Evolutionary conservation across 1,140 invertebrate species (phyloP).

Genomic region (Zaprionus africanus): DNA sequence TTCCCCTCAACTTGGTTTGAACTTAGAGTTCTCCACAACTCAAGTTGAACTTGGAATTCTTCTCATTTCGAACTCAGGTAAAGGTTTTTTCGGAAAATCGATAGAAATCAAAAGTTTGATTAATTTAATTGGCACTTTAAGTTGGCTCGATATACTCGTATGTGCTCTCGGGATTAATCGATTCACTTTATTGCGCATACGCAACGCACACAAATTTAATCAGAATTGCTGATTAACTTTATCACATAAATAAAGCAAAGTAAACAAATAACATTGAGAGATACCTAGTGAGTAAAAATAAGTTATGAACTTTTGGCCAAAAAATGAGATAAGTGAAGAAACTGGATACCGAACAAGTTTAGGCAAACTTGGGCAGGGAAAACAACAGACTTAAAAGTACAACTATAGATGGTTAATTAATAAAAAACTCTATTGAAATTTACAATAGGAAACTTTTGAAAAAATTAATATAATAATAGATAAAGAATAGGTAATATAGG

Average conservation of each 20-base stretch:
- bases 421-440: neutral
- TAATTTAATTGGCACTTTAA: constrained; percentile 33
- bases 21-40: constrained; percentile 28
- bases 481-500: neutral
- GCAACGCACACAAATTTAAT: constrained; percentile 10
- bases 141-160: neutral
- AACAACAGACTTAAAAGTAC: neutral
- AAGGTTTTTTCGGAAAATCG: neutral
- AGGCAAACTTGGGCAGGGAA: neutral
- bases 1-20: no score
- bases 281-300: neutral
- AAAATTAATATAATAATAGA: neutral
- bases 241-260: constrained; percentile 14
- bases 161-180: neutral
- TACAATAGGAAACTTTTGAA: neutral
- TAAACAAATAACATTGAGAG: constrained; percentile 2
- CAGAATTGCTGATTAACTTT: constrained; percentile 20
- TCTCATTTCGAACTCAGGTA: no score
- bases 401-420: neutral
- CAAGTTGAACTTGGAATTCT: neutral
- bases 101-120: constrained; percentile 22
- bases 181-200: constrained; percentile 27
- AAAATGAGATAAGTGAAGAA: neutral
- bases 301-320: constrained; percentile 4
- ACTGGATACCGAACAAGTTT: neutral